Conservation (phyloP, 2,888 invertebrate genomes). For the Pandemis corylana region DNA sequence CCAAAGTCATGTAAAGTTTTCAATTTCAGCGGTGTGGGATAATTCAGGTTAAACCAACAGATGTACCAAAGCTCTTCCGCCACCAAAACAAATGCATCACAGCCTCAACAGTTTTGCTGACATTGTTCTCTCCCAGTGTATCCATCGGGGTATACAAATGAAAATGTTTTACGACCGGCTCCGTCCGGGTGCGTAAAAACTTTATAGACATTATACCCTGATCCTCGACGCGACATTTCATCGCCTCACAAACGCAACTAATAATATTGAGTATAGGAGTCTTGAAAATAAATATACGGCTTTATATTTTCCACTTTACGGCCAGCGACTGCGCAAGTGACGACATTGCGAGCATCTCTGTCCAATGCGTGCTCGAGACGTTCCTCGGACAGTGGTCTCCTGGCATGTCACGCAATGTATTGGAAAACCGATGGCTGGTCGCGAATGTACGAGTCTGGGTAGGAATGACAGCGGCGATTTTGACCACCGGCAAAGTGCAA, state of each 20-base stretch:
- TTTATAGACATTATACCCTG: constrained; percentile 63
- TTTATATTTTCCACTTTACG: not conserved
- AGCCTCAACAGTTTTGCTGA: not conserved
- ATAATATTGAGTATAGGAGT: not conserved
- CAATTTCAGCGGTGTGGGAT: not conserved
- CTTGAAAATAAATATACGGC: not conserved
- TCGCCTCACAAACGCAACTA: constrained; percentile 23
- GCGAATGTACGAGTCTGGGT: too few species aligned
- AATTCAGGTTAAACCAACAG: not conserved
- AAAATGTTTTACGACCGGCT: constrained; percentile 54
- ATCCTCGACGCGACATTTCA: constrained; percentile 48
- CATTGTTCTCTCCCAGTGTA: not conserved
- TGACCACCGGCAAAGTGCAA: too few species aligned
- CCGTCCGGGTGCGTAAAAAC: constrained; percentile 49
- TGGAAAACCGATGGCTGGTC: too few species aligned
- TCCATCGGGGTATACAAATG: constrained; percentile 45
- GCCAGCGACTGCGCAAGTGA: not conserved
- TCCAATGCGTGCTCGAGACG: too few species aligned
- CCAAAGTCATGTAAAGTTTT: too few species aligned
- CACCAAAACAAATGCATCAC: not conserved
- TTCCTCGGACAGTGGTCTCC: too few species aligned
- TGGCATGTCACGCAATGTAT: too few species aligned
- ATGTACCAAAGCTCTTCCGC: not conserved
- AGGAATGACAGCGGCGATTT: too few species aligned
- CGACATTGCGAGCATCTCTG: too few species aligned